phyloP scores from a whole-genome alignment of 2,797 vertebrate species.

The Semotilus atromaculatus region DNA sequence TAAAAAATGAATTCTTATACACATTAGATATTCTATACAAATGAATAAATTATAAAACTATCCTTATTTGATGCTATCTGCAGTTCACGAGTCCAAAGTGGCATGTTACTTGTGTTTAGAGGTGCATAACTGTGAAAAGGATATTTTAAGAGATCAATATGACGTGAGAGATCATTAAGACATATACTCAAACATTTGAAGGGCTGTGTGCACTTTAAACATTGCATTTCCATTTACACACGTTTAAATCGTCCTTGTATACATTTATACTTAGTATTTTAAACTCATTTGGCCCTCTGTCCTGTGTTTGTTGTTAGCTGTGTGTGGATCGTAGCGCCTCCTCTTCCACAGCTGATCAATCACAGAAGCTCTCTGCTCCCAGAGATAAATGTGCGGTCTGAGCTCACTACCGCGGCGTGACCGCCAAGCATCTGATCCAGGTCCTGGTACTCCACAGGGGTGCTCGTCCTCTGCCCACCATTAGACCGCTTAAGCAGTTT shows the following conservation, averaged over 20 bases:
- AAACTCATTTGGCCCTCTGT: not conserved
- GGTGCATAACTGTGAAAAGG: not conserved
- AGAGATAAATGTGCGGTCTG: constrained; percentile 69
- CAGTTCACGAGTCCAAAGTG: not conserved
- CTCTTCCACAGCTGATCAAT: constrained; percentile 69
- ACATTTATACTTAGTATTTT: not conserved
- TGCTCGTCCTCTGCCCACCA: constrained; percentile 30
- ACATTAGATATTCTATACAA: not conserved
- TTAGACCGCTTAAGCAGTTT: constrained; percentile 32
- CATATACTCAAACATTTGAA: constrained; percentile 9
- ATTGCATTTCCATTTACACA: not conserved
- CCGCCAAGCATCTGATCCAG: constrained; percentile 64
- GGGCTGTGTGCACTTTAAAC: not conserved
- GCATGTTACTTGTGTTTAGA: not conserved
- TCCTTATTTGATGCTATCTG: not conserved
- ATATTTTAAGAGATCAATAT: not conserved
- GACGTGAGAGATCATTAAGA: too few species aligned
- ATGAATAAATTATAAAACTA: not conserved
- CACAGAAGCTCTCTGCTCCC: constrained; percentile 68
- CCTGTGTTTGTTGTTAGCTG: constrained; percentile 53
- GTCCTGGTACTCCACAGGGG: constrained; percentile 58
- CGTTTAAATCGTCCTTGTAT: not conserved
- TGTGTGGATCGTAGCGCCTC: constrained; percentile 38
- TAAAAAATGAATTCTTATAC: not conserved
- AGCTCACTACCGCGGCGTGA: constrained; percentile 56